Conservation (phyloP, 2,113 vertebrate genomes). For the Dissostichus mawsoni region DNA sequence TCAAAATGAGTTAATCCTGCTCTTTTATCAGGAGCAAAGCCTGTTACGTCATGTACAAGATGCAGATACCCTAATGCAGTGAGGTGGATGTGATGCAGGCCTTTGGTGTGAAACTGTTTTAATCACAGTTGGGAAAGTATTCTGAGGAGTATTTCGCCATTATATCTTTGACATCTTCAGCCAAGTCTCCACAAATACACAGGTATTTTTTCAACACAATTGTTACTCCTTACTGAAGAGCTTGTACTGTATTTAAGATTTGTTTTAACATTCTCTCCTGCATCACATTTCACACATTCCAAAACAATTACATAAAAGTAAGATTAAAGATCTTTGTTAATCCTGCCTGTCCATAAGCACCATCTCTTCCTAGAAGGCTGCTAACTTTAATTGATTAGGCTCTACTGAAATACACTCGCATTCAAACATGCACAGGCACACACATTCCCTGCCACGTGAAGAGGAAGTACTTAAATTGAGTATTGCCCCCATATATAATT, state of each 20-base stretch:
- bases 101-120: constrained; percentile 3
- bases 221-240: background rate
- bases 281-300: background rate
- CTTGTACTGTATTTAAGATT: background rate
- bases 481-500: constrained; percentile 62
- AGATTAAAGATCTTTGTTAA: background rate
- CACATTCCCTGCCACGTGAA: constrained; percentile 7
- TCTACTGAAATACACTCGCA: background rate
- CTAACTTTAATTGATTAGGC: constrained; percentile 41
- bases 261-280: background rate
- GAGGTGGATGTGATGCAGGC: background rate
- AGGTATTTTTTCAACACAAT: too few species aligned
- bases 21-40: constrained; percentile 52
- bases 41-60: constrained; percentile 41
- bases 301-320: background rate
- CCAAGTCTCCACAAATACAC: too few species aligned
- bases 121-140: background rate
- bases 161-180: too few species aligned
- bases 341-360: background rate
- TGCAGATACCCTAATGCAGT: constrained; percentile 19
- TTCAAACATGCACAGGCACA: background rate
- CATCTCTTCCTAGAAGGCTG: background rate
- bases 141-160: too few species aligned
- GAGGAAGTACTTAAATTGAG: constrained; percentile 28
- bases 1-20: constrained; percentile 54